Conservation (phyloP, 2,888 invertebrate genomes). For the Celastrina argiolus region DNA sequence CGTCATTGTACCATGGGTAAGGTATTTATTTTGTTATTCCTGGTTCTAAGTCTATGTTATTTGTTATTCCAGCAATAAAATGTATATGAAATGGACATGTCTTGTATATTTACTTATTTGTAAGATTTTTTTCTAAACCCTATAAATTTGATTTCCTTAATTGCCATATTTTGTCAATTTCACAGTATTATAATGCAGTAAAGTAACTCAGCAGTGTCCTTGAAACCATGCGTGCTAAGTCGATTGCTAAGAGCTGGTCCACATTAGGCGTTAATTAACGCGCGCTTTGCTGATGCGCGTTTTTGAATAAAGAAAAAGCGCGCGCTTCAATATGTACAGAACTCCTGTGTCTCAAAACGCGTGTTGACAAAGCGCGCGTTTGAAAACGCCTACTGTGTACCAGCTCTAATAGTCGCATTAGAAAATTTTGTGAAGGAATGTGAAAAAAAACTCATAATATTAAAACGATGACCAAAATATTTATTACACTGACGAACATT, state of each 20-base stretch:
- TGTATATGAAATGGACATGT: slow-evolving; percentile 50
- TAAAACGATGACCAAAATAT: slow-evolving; percentile 65
- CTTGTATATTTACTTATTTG: slow-evolving; percentile 52
- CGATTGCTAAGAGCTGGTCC: too few relatives aligned
- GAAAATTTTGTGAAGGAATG: not conserved
- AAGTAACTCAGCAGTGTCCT: too few relatives aligned
- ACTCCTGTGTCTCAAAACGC: too few relatives aligned
- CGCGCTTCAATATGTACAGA: too few relatives aligned
- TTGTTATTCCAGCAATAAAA: slow-evolving; percentile 72
- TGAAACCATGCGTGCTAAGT: too few relatives aligned
- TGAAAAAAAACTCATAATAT: slow-evolving; percentile 16
- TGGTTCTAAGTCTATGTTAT: slow-evolving; percentile 73
- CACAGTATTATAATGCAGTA: too few relatives aligned
- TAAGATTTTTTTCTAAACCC: not conserved
- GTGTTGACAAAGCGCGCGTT: too few relatives aligned
- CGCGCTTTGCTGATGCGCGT: too few relatives aligned
- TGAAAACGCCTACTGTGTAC: too few relatives aligned
- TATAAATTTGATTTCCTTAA: not conserved
- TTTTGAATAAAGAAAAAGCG: too few relatives aligned
- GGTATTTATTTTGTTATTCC: slow-evolving; percentile 75
- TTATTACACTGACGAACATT: slow-evolving; percentile 73
- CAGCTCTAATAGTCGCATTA: too few relatives aligned
- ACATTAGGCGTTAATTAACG: too few relatives aligned
- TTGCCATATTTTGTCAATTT: not conserved
- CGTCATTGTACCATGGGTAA: slow-evolving; percentile 62